These are phyloP conservation scores for Psilopogon haemacephalus DNA, from an alignment of 2,113 vertebrate species.

Conservation along the genomic window DNA sequence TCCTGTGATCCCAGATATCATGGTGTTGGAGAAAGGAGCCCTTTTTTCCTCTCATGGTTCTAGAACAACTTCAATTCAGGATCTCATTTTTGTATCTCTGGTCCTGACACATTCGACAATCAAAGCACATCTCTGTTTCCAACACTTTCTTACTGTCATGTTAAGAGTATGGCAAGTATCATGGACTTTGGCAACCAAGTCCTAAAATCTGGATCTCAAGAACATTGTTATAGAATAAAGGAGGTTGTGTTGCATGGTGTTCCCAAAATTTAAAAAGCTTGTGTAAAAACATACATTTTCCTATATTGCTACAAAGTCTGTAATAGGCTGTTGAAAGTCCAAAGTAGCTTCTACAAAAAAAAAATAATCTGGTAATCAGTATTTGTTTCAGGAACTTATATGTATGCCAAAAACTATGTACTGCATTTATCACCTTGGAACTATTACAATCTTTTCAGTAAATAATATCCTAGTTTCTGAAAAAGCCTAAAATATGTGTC, in stretches of 20 bases:
- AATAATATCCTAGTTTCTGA: slow-evolving; percentile 37
- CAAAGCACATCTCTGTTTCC: neutral
- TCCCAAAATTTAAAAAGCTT: slow-evolving; percentile 18
- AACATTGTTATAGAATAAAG: neutral
- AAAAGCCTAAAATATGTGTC: slow-evolving; percentile 21
- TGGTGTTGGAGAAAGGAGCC: neutral
- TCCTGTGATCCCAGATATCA: neutral
- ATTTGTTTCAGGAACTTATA: neutral
- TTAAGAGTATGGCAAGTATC: neutral
- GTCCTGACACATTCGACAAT: neutral
- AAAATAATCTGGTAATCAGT: slow-evolving; percentile 29
- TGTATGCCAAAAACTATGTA: slow-evolving; percentile 17
- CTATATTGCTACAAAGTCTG: neutral
- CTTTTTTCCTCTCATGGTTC: neutral
- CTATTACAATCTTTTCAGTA: slow-evolving; percentile 43
- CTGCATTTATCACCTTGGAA: slow-evolving; percentile 38
- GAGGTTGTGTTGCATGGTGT: neutral
- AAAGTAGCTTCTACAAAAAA: neutral
- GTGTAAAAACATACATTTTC: neutral
- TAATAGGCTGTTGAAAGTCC: neutral
- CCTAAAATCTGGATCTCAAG: neutral
- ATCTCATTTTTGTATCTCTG: neutral
- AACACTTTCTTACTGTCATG: neutral
- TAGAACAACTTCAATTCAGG: neutral
- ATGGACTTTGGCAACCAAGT: neutral